Percentiles rank a stretch among this genome's conserved stretches.
These are phyloP conservation scores for Rhagoletis zephyria DNA, from an alignment of 1,140 invertebrate species.

Conservation along the genomic window DNA sequence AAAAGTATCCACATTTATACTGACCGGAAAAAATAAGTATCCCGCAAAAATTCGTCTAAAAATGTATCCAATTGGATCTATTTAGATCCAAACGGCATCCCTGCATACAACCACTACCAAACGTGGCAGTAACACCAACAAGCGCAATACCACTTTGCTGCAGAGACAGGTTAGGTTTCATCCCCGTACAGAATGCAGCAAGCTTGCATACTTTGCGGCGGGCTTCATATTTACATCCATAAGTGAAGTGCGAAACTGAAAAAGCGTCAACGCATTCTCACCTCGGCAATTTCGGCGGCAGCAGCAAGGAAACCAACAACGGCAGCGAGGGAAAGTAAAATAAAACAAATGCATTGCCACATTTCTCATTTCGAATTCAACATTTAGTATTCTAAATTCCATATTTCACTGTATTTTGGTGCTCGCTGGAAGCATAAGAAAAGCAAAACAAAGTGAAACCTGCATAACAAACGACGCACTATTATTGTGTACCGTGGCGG, in stretches of 20 bases:
- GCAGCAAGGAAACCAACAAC: neutral
- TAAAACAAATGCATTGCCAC: constrained; percentile 42
- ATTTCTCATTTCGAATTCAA: constrained; percentile 17
- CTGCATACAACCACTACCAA: neutral
- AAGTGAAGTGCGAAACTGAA: neutral
- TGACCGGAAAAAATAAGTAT: too few species aligned
- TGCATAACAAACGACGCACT: neutral
- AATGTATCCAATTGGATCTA: too few species aligned
- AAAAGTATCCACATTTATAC: too few species aligned
- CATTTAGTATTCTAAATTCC: constrained; percentile 33
- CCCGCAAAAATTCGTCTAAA: too few species aligned
- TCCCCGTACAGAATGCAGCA: neutral
- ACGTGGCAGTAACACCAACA: neutral
- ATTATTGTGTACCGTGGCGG: neutral
- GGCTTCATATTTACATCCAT: neutral
- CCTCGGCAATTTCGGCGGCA: neutral
- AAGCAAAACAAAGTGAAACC: neutral
- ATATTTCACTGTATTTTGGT: constrained; percentile 43
- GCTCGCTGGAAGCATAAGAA: neutral
- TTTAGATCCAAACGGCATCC: too few species aligned
- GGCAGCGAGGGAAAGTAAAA: neutral
- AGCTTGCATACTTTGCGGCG: constrained; percentile 44
- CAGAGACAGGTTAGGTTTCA: neutral
- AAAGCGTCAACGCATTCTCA: neutral
- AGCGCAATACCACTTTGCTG: neutral